Evolutionary conservation across 2,113 vertebrate genomes (phyloP).

Genomic region (Anolis carolinensis): DNA sequence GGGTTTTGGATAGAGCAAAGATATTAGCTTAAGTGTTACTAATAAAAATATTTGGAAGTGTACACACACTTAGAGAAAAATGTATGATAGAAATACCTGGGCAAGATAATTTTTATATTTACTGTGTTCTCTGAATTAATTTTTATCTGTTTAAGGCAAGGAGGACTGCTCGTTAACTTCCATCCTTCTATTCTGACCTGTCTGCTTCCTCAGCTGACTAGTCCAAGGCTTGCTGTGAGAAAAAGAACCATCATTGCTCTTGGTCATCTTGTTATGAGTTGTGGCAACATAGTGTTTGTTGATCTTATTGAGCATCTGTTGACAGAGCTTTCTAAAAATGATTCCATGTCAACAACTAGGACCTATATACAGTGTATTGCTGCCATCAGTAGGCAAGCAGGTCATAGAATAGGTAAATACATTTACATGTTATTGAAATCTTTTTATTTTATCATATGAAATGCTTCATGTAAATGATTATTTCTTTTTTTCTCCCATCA

Average conservation of each 20-base stretch:
- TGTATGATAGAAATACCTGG: slow-evolving; percentile 37
- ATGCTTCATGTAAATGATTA: slow-evolving; percentile 22
- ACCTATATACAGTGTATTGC: slow-evolving; percentile 99
- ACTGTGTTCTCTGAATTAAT: slow-evolving; percentile 69
- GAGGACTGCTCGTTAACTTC: slow-evolving; percentile 97
- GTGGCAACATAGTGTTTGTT: slow-evolving; percentile 97
- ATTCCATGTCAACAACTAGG: slow-evolving; percentile 98
- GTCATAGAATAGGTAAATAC: slow-evolving; percentile 94
- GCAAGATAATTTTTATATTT: slow-evolving; percentile 48
- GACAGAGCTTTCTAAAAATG: slow-evolving; percentile 93
- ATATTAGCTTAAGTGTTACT: too few species aligned
- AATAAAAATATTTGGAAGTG: neutral
- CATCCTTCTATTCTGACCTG: slow-evolving; percentile 99
- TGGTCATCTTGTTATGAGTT: slow-evolving; percentile 98
- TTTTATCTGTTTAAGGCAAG: slow-evolving; percentile 88
- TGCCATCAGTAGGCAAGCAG: slow-evolving; percentile 98
- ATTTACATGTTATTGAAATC: slow-evolving; percentile 4
- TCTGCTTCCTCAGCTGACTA: slow-evolving; percentile 97
- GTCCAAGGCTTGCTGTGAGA: slow-evolving; percentile 95
- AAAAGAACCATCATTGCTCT: slow-evolving; percentile 99
- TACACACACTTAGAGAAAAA: neutral
- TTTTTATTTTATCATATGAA: slow-evolving; percentile 32
- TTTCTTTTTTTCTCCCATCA: slow-evolving; percentile 59
- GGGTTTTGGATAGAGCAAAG: too few species aligned
- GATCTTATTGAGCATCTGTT: slow-evolving; percentile 98